These are phyloP conservation scores for Scomberomorus guttatus DNA, from an alignment of 2,797 vertebrate species.

Conservation along the genomic window DNA sequence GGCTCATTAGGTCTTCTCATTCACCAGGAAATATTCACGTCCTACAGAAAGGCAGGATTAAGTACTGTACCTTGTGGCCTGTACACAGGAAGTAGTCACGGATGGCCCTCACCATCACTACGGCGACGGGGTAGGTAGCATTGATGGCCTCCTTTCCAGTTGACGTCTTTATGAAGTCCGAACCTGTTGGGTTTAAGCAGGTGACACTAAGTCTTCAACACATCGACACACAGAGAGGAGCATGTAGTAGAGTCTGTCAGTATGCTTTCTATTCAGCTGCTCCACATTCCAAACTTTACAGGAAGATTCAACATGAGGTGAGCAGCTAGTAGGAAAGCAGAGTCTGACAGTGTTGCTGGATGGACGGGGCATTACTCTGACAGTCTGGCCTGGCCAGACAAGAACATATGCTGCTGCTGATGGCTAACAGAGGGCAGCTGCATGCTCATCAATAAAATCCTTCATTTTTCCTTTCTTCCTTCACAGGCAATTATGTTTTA, in stretches of 20 bases:
- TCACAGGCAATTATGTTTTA: conserved; percentile 91
- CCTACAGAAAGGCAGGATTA: neutral
- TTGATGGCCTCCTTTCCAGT: conserved; percentile 97
- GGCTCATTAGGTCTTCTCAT: neutral
- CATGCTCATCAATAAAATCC: conserved; percentile 81
- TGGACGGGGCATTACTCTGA: conserved; percentile 62
- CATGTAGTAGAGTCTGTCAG: neutral
- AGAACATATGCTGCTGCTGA: conserved; percentile 79
- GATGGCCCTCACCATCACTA: conserved; percentile 96
- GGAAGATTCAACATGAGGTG: neutral
- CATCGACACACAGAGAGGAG: neutral
- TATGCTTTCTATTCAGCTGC: neutral
- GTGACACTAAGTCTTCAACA: conserved; percentile 17
- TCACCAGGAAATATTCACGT: conserved; percentile 5
- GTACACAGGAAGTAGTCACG: conserved; percentile 93
- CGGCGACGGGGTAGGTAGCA: conserved; percentile 92
- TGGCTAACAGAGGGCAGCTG: conserved; percentile 72
- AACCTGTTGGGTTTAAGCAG: conserved; percentile 84
- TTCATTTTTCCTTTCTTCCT: conserved; percentile 76
- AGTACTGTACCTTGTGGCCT: conserved; percentile 90
- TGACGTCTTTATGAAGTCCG: conserved; percentile 98
- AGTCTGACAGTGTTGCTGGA: neutral
- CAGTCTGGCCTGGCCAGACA: conserved; percentile 55
- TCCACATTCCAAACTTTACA: neutral
- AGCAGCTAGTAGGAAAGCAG: conserved; percentile 8